These are phyloP conservation scores for Anomalospiza imberbis DNA, from an alignment of 2,797 vertebrate species.

Conservation along the genomic window DNA sequence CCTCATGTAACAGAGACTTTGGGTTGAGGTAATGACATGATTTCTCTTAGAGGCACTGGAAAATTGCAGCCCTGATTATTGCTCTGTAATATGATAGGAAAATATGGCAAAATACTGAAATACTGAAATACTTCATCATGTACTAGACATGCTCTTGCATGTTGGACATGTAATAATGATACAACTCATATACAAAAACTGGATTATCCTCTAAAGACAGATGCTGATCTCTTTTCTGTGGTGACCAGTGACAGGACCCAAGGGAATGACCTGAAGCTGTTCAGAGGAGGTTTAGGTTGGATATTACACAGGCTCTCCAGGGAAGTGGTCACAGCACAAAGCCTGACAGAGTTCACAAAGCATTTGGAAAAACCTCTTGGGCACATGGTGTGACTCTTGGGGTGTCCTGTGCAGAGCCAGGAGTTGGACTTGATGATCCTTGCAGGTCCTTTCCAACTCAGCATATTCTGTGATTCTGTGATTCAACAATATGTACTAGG, in stretches of 20 bases:
- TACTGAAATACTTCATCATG: neutral
- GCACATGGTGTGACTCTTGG: neutral
- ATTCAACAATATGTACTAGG: neutral
- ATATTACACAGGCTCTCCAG: neutral
- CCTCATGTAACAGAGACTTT: neutral
- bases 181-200: neutral
- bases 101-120: neutral
- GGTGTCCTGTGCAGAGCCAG: neutral
- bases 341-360: neutral
- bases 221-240: neutral
- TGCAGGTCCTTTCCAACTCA: neutral
- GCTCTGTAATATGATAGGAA: neutral
- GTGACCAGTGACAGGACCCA: neutral
- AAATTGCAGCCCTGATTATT: neutral
- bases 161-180: neutral
- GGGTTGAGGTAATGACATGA: neutral
- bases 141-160: neutral
- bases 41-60: neutral
- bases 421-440: neutral
- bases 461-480: neutral
- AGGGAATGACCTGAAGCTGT: neutral
- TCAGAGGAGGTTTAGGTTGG: neutral
- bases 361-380: neutral
- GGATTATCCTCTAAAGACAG: neutral
- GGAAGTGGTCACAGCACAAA: neutral